Evolutionary conservation across 2,797 vertebrate genomes (phyloP).

Genomic region (Synaphobranchus kaupii): DNA sequence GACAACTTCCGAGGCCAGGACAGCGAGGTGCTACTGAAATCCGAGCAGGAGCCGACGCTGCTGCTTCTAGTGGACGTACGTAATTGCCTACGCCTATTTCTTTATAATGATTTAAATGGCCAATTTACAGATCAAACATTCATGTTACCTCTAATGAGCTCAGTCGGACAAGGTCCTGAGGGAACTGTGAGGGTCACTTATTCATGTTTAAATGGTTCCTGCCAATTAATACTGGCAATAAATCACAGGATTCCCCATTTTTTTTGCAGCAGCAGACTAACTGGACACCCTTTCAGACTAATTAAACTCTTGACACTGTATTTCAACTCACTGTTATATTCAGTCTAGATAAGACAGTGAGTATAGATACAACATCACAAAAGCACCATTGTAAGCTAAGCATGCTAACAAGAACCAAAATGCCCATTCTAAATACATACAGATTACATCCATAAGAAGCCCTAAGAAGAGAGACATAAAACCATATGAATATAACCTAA

Average conservation of each 20-base stretch:
- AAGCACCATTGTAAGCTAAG: too few species aligned
- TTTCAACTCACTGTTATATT: not conserved
- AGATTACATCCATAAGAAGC: too few species aligned
- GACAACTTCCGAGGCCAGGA: conserved; percentile 88
- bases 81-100: not conserved
- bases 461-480: too few species aligned
- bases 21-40: conserved; percentile 76
- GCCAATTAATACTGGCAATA: not conserved
- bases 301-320: not conserved
- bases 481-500: too few species aligned
- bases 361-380: too few species aligned
- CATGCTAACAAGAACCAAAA: too few species aligned
- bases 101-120: not conserved
- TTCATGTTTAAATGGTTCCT: not conserved
- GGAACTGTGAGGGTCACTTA: not conserved
- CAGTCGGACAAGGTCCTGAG: not conserved
- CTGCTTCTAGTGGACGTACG: conserved; percentile 89
- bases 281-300: not conserved
- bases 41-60: conserved; percentile 84
- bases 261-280: not conserved
- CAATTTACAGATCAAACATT: not conserved
- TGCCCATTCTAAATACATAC: too few species aligned
- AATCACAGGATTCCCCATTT: not conserved
- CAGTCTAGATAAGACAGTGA: not conserved
- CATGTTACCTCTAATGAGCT: not conserved